Evolutionary conservation across 2,797 vertebrate species (phyloP).

Genomic region (Heliangelus exortis): DNA sequence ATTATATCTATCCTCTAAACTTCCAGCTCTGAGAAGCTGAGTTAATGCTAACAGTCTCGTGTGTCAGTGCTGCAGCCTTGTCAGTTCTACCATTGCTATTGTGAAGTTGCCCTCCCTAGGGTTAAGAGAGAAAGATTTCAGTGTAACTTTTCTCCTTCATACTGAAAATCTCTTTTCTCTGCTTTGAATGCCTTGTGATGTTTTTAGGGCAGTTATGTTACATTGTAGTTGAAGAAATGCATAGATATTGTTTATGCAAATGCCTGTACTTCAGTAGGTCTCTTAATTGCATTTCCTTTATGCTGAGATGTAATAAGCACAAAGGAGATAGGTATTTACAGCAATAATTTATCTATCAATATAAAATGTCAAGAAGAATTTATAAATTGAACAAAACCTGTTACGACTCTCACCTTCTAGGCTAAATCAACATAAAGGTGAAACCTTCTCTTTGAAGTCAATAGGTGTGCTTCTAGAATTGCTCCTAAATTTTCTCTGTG

Average conservation of each 20-base stretch:
- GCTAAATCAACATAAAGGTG: not conserved
- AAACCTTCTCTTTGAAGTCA: not conserved
- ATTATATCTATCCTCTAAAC: not conserved
- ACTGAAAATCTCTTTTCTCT: not conserved
- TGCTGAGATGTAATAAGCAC: not conserved
- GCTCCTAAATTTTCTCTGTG: not conserved
- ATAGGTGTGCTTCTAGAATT: not conserved
- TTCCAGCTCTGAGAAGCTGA: not conserved
- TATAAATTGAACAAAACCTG: not conserved
- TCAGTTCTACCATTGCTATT: not conserved
- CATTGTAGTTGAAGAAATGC: not conserved
- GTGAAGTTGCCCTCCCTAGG: not conserved
- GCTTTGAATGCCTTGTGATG: not conserved
- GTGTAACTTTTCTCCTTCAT: not conserved
- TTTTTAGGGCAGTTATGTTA: not conserved
- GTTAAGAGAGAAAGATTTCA: not conserved
- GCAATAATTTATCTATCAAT: not conserved
- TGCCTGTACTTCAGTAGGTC: not conserved
- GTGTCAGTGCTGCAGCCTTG: not conserved
- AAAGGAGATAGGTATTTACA: not conserved
- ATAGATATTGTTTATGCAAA: not conserved
- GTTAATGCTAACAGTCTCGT: not conserved
- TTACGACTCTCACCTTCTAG: not conserved
- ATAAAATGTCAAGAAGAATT: not conserved
- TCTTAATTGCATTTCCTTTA: conserved; percentile 1